These are phyloP conservation scores for Echeneis naucrates DNA, from an alignment of 2,797 vertebrate genomes.

Conservation along the genomic window DNA sequence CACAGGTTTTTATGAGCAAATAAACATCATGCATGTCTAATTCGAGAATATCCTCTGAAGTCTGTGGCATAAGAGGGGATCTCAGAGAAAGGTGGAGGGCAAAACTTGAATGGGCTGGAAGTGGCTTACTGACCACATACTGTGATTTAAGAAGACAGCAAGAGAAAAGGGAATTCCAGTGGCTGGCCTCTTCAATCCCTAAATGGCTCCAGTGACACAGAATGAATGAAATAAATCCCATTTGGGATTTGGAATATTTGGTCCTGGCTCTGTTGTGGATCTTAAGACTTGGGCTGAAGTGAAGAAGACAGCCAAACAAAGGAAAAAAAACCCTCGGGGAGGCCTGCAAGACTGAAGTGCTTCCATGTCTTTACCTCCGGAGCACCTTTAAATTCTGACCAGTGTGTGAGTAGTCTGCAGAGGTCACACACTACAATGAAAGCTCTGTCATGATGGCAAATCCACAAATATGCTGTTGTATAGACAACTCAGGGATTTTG, in stretches of 20 bases:
- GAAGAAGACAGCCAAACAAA: constrained; percentile 43
- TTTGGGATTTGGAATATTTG: constrained; percentile 52
- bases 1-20: constrained; percentile 52
- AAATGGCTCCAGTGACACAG: constrained; percentile 37
- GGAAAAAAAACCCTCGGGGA: constrained; percentile 28
- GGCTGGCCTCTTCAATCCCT: constrained; percentile 56
- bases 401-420: constrained; percentile 21
- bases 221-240: constrained; percentile 49
- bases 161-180: constrained; percentile 61
- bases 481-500: too few relatives aligned
- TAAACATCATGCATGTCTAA: constrained; percentile 63
- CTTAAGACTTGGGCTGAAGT: constrained; percentile 45
- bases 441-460: constrained; percentile 37
- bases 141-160: constrained; percentile 63
- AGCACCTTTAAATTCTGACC: constrained; percentile 30
- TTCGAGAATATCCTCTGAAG: constrained; percentile 63
- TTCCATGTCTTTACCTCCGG: constrained; percentile 29
- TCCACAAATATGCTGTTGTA: constrained; percentile 30
- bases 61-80: constrained; percentile 48
- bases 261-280: constrained; percentile 31
- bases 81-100: constrained; percentile 37
- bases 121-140: constrained; percentile 66
- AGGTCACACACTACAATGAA: constrained; percentile 29
- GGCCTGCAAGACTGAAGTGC: constrained; percentile 22
- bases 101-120: constrained; percentile 65